A percentile compares a stretch with the other conserved stretches of the same genome.
Evolutionary conservation across 2,888 invertebrate species (phyloP).

Genomic region (Artemia sinica): DNA sequence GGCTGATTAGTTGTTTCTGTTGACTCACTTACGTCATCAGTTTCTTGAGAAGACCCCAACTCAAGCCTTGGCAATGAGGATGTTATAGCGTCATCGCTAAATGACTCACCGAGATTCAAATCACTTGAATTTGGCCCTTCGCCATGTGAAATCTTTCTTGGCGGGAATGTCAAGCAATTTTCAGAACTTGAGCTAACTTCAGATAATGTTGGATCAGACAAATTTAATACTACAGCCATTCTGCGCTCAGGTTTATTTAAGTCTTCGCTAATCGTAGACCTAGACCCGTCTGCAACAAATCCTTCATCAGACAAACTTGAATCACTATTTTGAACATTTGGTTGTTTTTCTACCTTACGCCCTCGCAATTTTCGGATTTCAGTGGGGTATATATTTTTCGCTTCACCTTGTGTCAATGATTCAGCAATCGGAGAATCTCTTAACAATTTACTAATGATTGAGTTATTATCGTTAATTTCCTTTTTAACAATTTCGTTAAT

Average conservation of each 20-base stretch:
- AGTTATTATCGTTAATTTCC: not conserved
- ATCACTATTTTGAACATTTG: slow-evolving; percentile 21
- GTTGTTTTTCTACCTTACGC: slow-evolving; percentile 1
- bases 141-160: not conserved
- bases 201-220: not conserved
- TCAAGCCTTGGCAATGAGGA: not conserved
- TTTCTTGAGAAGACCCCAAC: not conserved
- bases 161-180: not conserved
- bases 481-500: not conserved
- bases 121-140: not conserved
- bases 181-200: not conserved
- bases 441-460: slow-evolving; percentile 5
- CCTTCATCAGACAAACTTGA: slow-evolving; percentile 19
- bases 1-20: too few species aligned
- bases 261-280: not conserved
- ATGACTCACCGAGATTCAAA: not conserved
- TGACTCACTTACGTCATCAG: not conserved
- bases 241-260: not conserved
- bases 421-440: not conserved
- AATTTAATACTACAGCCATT: not conserved
- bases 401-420: not conserved
- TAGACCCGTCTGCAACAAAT: slow-evolving; percentile 18
- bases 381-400: not conserved
- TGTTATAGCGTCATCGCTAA: not conserved
- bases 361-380: not conserved